Evolutionary conservation across 2,113 vertebrate species (phyloP).

Genomic region (Acanthisitta chloris): DNA sequence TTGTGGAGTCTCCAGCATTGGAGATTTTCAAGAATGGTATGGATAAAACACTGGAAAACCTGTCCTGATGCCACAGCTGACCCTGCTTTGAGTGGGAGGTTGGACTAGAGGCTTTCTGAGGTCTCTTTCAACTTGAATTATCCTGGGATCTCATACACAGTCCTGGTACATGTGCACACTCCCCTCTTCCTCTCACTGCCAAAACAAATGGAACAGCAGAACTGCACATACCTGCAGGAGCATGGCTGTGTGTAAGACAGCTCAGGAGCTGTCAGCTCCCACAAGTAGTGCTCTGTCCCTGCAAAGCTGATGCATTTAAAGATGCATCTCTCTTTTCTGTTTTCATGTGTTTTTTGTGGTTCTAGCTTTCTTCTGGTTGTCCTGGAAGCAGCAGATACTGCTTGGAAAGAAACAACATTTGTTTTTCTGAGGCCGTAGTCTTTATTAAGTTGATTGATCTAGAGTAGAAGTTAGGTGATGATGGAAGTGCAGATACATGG

Average conservation of each 20-base stretch:
- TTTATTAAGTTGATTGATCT: not conserved
- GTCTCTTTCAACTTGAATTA: not conserved
- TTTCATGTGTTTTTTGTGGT: not conserved
- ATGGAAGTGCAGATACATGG: not conserved
- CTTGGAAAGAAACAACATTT: not conserved
- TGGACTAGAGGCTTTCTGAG: not conserved
- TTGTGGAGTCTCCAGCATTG: not conserved
- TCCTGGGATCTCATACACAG: not conserved
- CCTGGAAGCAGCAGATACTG: rapidly evolving
- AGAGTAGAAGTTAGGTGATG: not conserved
- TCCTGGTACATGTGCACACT: rapidly evolving
- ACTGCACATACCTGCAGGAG: not conserved
- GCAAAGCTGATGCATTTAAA: not conserved
- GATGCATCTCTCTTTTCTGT: not conserved
- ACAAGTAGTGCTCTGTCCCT: not conserved
- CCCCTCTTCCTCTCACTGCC: not conserved
- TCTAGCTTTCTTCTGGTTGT: not conserved
- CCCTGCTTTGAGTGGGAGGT: not conserved
- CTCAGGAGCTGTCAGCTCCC: not conserved
- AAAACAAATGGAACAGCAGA: not conserved
- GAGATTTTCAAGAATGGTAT: not conserved
- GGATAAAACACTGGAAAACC: not conserved
- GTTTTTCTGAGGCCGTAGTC: not conserved
- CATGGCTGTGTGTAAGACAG: not conserved
- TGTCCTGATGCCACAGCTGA: not conserved